Evolutionary conservation across 53 echinoderm and acorn worm species (phyloP), one percentile per base, ranked within the genome.

Genomic region (Apostichopus leukothele): DNA sequence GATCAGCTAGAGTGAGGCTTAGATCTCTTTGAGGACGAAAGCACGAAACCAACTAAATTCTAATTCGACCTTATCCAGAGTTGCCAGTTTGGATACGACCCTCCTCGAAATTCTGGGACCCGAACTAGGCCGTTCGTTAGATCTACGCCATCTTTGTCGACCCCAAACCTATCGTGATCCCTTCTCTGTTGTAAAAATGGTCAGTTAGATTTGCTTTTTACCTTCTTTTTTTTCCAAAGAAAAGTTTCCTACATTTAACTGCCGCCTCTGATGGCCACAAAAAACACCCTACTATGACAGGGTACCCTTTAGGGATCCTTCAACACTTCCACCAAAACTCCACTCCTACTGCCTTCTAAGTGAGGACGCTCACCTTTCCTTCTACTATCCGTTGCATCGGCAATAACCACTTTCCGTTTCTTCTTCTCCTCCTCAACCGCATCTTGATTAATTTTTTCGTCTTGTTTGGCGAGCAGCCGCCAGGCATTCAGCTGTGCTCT

Each of bases 371-470:
- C 57, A 7, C 10, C 57, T 57, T 57, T 10, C 10, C 57, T 63
- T 63, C 20, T 71, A 71, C 71, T 71, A 71, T n/a, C 71, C 7
- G 4, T 71, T 19, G 71, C 71, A 16, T 71, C 18, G 71, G 71
- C 71, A 71, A 71, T 71, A 71, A 18, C 18, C 71, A 39, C 39
- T 39, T 39, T 39, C 39, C 39, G 39, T 39, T 0, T 39, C 71
- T 71, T 71, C 71, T n/a, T 19, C 18, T 71, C 71, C 71, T 71
- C 71, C 71, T 71, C 71, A 71, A 71, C 71, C 71, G 18, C 71
- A 71, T 71, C 71, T 71, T 71, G 71, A 71, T 71, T 71, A 19
- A 16, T 71, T 71, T 71, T 57, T 63, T 63, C 20, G n/a, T 18
- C 20, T 19, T 13, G 16, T 11, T 19, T 71, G 71, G 71, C 71